A percentile compares a stretch with the other conserved stretches of the same genome.
Conservation (phyloP, 2,113 vertebrate genomes). For the Geothlypis trichas region DNA sequence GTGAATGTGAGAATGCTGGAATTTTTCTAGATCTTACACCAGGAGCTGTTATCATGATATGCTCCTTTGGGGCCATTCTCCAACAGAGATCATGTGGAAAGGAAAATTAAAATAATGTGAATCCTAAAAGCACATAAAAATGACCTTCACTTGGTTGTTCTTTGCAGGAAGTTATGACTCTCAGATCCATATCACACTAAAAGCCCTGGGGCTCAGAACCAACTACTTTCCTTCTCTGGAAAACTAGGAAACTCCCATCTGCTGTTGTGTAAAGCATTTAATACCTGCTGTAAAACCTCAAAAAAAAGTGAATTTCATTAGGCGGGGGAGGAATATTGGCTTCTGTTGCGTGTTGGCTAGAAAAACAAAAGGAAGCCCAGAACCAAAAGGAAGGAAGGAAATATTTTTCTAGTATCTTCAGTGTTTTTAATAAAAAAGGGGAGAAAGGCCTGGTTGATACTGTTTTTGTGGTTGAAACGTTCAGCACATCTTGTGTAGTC, state of each 20-base stretch:
- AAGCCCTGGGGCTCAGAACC: not conserved
- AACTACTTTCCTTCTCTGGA: not conserved
- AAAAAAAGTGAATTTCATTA: not conserved
- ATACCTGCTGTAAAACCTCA: not conserved
- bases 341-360: not conserved
- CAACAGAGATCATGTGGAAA: not conserved
- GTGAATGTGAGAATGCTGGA: slow-evolving; percentile 1
- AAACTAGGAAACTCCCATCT: not conserved
- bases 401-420: not conserved
- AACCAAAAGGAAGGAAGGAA: not conserved
- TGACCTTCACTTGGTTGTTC: slow-evolving; percentile 24
- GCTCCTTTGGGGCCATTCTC: not conserved
- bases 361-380: not conserved
- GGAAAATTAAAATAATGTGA: slow-evolving; percentile 2
- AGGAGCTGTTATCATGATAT: not conserved
- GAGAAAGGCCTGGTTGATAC: not conserved
- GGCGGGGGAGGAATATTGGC: not conserved
- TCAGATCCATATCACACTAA: slow-evolving; percentile 20
- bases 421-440: not conserved
- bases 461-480: not conserved
- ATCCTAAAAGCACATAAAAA: not conserved
- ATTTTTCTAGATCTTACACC: not conserved
- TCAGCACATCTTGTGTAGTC: not conserved
- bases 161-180: not conserved
- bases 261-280: not conserved